Evolutionary conservation across 2,113 vertebrate species (phyloP).

Genomic region (Pyrgilauda ruficollis): DNA sequence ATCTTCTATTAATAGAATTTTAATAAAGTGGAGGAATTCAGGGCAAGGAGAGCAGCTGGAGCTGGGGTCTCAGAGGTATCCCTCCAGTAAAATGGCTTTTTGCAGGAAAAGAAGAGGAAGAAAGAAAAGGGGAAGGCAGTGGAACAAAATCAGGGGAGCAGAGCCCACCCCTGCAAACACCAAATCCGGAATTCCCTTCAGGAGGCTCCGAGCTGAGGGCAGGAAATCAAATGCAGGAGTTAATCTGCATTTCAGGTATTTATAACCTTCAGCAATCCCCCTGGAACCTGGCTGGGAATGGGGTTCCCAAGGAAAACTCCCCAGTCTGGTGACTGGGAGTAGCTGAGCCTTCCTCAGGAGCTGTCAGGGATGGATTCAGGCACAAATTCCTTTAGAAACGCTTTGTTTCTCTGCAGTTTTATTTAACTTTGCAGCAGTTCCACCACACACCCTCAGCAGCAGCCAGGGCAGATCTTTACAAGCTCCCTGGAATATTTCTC

Average conservation of each 20-base stretch:
- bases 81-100: neutral
- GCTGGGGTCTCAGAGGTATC: neutral
- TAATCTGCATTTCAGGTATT: neutral
- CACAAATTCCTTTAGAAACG: neutral
- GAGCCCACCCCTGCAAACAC: neutral
- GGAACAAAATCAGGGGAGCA: neutral
- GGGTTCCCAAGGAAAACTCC: neutral
- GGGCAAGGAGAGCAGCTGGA: neutral
- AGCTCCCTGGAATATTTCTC: neutral
- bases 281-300: rapidly evolving
- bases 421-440: neutral
- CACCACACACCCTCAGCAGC: neutral
- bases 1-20: neutral
- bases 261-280: rapidly evolving
- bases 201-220: neutral
- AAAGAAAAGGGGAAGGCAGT: neutral
- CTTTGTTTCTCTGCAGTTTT: neutral
- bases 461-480: neutral
- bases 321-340: neutral
- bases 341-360: neutral
- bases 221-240: rapidly evolving
- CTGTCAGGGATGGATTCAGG: neutral
- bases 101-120: neutral
- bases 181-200: neutral
- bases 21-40: neutral